Evolutionary conservation across 2,888 invertebrate genomes (phyloP), one percentile per base, ranked within the genome.

Genomic region (Nudaria mundana): DNA sequence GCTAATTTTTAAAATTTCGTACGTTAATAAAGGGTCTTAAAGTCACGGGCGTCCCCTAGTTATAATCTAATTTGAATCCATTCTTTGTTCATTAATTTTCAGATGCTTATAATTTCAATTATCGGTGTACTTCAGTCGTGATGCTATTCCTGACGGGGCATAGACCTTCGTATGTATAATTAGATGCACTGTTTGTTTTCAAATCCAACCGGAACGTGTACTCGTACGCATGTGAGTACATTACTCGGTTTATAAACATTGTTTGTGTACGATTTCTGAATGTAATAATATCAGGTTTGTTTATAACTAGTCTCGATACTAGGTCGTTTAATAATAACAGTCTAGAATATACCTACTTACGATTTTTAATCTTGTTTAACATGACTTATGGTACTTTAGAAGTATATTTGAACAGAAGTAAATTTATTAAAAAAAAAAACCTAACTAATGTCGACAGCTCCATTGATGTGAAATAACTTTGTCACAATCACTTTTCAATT

Each of bases 91-190:
- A 25, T 20, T 22, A 29, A 5, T 30, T 30, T 13, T 28, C 24
- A 32, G 40, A 28, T 36, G 25, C 24, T 34, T 24, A 34, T 30
- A 25, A 2, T 24, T 5, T 7, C 8, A 6, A 2, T 13, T 20
- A 40, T 8, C 13, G 10, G 24, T 13, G 15, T 1, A 26, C 25
- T 25, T 22, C 14, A 16, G 23, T 22, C 23, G 28, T n/a, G 20
- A 16, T 5, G 26, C 36, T 41, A 41, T 36, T 36, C 26, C 36
- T 28, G 40, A 5, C 12, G 7, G 40, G 40, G 20, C 40, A 25
- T 28, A 41, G 40, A 41, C 40, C 40, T 33, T 26, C 31, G 10
- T 8, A 12, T 1, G 25, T 41, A 41, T 36, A 36, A 41, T 28
- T 41, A 41, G 36, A 26, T 10, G 10, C 6, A 31, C 12, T 35